Evolutionary conservation across 23 tunicate genomes (phyloP).

Genomic region (Pegea sp.): DNA sequence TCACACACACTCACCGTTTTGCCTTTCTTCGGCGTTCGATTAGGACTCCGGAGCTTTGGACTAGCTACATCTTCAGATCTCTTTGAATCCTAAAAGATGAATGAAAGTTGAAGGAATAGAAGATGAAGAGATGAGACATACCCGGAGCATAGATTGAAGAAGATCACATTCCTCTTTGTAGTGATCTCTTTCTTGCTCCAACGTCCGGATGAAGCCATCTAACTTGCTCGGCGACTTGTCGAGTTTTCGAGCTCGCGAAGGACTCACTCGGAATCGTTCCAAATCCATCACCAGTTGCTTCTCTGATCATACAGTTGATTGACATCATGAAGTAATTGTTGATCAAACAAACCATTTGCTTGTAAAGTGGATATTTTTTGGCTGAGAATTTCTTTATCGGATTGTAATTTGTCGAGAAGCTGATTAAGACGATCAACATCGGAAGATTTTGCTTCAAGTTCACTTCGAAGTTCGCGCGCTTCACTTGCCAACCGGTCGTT

Average conservation of each 20-base stretch:
- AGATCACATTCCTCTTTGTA: conserved; percentile 71
- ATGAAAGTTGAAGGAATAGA: too few relatives aligned
- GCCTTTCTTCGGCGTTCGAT: too few relatives aligned
- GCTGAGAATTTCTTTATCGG: conserved; percentile 39
- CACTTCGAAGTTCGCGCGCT: conserved; percentile 30
- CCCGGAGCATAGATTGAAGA: conserved; percentile 47
- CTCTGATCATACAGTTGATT: conserved; percentile 7
- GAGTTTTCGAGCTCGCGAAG: conserved; percentile 23
- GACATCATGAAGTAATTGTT: not conserved
- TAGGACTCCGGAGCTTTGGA: too few relatives aligned
- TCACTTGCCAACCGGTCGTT: conserved; percentile 29
- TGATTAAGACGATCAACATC: conserved; percentile 41
- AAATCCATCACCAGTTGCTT: conserved; percentile 44
- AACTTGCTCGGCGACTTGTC: conserved; percentile 55
- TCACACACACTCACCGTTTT: too few relatives aligned
- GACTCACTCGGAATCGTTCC: conserved; percentile 42
- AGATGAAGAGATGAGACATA: too few relatives aligned
- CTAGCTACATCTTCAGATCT: too few relatives aligned
- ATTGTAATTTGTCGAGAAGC: conserved; percentile 52
- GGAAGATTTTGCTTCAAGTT: conserved; percentile 14
- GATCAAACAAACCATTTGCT: conserved; percentile 18
- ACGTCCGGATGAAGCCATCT: conserved; percentile 52
- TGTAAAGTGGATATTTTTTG: conserved; percentile 33
- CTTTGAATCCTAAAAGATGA: too few relatives aligned
- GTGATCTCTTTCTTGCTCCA: conserved; percentile 84